Evolutionary conservation across 2,113 vertebrate genomes (phyloP), one percentile per base, ranked within the genome.

Genomic region (Spea multiplicata): DNA sequence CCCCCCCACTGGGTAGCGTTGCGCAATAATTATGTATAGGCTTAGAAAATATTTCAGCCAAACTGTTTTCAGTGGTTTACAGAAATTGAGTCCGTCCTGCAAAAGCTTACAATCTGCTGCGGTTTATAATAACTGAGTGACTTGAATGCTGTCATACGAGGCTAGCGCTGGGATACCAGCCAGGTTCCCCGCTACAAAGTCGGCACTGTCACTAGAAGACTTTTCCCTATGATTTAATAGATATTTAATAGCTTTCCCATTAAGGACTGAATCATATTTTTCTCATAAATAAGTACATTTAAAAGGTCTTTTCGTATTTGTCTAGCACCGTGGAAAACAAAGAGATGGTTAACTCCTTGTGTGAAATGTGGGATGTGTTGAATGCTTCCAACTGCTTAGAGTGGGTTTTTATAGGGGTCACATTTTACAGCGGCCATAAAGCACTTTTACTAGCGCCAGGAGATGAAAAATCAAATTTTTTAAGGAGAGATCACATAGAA

Each of bases 211-310:
- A 79, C 70, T 69, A 52, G n/a, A 70, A 45, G 45, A 59, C 16
- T 59, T 53, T 47, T 78, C 45, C 69, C 30, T 64, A 73, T 79
- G 76, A 79, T 79, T 79, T 79, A 79, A 73, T 79, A 73, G 68
- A 45, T 44, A 13, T 73, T 66, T 79, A 79, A 79, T 79, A 72
- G 76, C 76, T 79, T 79, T 73, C 76, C 76, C 76, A 79, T 79
- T 79, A 79, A 66, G 76, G 14, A 49, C 49, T 79, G 69, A 53
- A 79, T 72, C 69, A 66, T 55, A 55, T 79, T 71, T 64, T 61
- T 66, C 69, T 73, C 76, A 79, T 66, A 79, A 79, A 79, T 79
- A 79, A 79, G 49, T 79, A 53, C 59, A n/a, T 79, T 78, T 70
- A 46, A 73, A 73, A 79, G 59, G 64, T 69, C 73, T 79, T 79